Evolutionary conservation across 2,888 invertebrate genomes (phyloP).

Genomic region (Latrodectus elegans): DNA sequence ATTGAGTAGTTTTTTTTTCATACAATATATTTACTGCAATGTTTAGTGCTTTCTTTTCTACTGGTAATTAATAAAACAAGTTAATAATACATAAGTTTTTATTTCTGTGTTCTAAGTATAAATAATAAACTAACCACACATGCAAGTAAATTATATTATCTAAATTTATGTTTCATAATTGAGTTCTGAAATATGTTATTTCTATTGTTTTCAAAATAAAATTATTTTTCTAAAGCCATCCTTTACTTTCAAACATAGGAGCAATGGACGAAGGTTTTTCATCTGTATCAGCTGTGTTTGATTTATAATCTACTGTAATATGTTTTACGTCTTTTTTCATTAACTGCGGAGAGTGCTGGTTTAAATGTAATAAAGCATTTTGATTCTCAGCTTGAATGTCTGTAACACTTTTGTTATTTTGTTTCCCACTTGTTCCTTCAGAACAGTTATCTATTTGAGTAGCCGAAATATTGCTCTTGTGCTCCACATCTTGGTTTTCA

Average conservation of each 20-base stretch:
- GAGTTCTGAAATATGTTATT: too few species aligned
- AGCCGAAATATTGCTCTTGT: background rate
- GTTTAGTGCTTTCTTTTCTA: too few species aligned
- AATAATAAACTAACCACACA: too few species aligned
- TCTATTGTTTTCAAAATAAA: background rate
- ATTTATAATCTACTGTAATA: slow-evolving; percentile 1
- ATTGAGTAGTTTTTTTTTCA: too few species aligned
- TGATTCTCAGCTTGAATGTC: background rate
- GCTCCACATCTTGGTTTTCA: slow-evolving; percentile 6
- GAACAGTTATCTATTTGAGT: slow-evolving; percentile 4
- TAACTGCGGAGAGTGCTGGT: background rate
- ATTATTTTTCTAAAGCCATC: slow-evolving; percentile 48
- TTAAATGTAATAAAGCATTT: background rate
- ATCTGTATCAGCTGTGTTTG: background rate
- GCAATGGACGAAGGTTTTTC: background rate
- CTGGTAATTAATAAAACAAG: too few species aligned
- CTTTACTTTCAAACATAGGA: slow-evolving; percentile 21
- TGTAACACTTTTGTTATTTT: slow-evolving; percentile 3
- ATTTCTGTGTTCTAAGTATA: too few species aligned
- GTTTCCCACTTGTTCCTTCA: background rate
- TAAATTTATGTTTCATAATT: too few species aligned
- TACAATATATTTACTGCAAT: too few species aligned
- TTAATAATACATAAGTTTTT: too few species aligned
- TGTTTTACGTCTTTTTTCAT: slow-evolving; percentile 22
- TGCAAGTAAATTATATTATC: too few species aligned